Evolutionary conservation across 2,888 invertebrate species (phyloP), one percentile per base, ranked within the genome.

Genomic region (Standfussiana lucernea): DNA sequence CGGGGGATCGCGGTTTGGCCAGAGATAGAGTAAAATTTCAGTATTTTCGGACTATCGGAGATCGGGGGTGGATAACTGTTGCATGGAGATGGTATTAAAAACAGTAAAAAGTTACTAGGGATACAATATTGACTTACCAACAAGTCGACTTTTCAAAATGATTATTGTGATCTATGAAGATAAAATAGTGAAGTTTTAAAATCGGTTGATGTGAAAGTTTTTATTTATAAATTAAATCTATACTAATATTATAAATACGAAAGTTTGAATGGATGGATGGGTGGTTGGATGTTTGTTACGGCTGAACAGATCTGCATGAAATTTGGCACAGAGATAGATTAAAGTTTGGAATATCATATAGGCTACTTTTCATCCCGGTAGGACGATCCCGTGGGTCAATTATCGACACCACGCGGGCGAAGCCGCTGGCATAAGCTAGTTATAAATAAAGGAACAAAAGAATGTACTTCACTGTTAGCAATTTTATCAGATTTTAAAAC

Each of bases 11-110:
- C 74, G 74, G 66, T 79, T 72, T 35, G 47, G 21, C 13, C 8
- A 35, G 24, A 76, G 72, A 86, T 84, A 80, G 75, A 37, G 40
- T 79, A 68, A 65, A 79, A 82, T 84, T 84, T 78, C 62, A 73
- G 70, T 73, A 75, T 75, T 79, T 82, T 82, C 8, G 42, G 61
- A 21, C 32, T 65, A 56, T 71, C 67, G 21, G 13, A 50, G 13
- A 74, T 80, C 6, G 24, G 42, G 28, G n/a, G 28, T 56, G 18
- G 45, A 37, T 78, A 50, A 28, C 28, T 40, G n/a, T 24, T 3
- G 4, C 6, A 53, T n/a, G 2, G 32, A 13, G n/a, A 64, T 64
- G 42, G 59, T 42, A 56, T 66, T 72, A 53, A 24, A 24, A 35
- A 42, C 24, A 42, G 8, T 61, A 40, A 42, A 73, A 74, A 75